A percentile compares a stretch with the other conserved stretches of the same genome.
These are phyloP conservation scores for Magallana angulata DNA, from an alignment of 1,140 invertebrate species.

Conservation along the genomic window DNA sequence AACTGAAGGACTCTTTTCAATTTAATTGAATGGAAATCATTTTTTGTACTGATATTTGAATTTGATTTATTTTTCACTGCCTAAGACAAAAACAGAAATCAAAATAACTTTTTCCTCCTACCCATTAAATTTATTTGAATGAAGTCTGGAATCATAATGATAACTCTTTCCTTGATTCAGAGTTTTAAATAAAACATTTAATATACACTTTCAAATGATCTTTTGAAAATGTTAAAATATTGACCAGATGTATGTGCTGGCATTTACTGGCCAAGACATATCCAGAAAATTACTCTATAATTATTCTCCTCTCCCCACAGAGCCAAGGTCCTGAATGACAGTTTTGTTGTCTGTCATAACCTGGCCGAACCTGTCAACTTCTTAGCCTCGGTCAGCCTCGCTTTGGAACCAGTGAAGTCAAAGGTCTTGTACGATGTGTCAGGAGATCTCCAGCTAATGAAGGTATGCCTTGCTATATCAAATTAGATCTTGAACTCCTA, in stretches of 20 bases:
- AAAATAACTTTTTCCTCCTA: too few relatives aligned
- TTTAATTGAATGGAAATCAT: too few relatives aligned
- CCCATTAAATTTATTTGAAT: too few relatives aligned
- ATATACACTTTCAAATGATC: too few relatives aligned
- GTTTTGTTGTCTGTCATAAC: conserved; percentile 83
- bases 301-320: conserved; percentile 57
- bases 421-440: conserved; percentile 83
- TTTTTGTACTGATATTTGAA: too few relatives aligned
- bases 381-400: conserved; percentile 87
- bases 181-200: too few relatives aligned
- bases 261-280: not conserved
- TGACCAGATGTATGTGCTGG: too few relatives aligned
- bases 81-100: too few relatives aligned
- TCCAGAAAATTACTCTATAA: not conserved
- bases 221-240: too few relatives aligned
- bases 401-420: conserved; percentile 80
- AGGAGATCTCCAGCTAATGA: conserved; percentile 85
- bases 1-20: not conserved
- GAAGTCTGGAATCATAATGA: too few relatives aligned
- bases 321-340: conserved; percentile 76
- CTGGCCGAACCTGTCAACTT: conserved; percentile 88
- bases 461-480: conserved; percentile 62
- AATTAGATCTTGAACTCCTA: not conserved
- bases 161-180: too few relatives aligned
- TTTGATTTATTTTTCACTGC: too few relatives aligned